These are phyloP conservation scores for Ambastaia sidthimunki DNA, from an alignment of 2,797 vertebrate genomes.

Conservation along the genomic window DNA sequence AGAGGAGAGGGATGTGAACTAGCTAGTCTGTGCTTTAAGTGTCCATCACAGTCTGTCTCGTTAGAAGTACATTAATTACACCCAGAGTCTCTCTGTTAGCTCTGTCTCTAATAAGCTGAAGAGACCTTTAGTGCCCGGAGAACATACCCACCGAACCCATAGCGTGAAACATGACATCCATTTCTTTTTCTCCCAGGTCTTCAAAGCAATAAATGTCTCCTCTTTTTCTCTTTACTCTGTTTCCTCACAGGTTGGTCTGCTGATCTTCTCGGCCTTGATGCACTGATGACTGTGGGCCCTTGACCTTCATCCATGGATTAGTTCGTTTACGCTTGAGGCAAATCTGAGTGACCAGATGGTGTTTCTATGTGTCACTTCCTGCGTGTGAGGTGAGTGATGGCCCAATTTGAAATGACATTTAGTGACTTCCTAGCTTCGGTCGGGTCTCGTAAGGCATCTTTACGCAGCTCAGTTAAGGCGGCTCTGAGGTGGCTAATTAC, in stretches of 20 bases:
- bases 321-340: constrained; percentile 40
- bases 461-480: neutral
- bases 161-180: constrained; percentile 17
- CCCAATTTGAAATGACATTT: constrained; percentile 14
- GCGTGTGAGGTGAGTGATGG: constrained; percentile 56
- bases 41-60: constrained; percentile 20
- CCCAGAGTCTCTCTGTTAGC: constrained; percentile 19
- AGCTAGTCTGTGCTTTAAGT: neutral
- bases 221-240: constrained; percentile 1
- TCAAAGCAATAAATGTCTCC: constrained; percentile 6
- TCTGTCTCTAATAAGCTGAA: constrained; percentile 12
- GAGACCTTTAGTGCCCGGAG: neutral
- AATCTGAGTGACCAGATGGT: constrained; percentile 57
- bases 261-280: constrained; percentile 22
- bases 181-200: neutral
- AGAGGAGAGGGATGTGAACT: neutral
- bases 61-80: constrained; percentile 34
- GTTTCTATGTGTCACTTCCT: constrained; percentile 36
- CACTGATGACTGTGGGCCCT: constrained; percentile 23
- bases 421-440: neutral
- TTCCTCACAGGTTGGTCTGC: constrained; percentile 43
- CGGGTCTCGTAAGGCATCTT: neutral
- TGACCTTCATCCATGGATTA: constrained; percentile 54
- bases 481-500: too few relatives aligned
- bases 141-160: constrained; percentile 12